Conservation (phyloP, 2,797 vertebrate species). For the Micromesistius poutassou region DNA sequence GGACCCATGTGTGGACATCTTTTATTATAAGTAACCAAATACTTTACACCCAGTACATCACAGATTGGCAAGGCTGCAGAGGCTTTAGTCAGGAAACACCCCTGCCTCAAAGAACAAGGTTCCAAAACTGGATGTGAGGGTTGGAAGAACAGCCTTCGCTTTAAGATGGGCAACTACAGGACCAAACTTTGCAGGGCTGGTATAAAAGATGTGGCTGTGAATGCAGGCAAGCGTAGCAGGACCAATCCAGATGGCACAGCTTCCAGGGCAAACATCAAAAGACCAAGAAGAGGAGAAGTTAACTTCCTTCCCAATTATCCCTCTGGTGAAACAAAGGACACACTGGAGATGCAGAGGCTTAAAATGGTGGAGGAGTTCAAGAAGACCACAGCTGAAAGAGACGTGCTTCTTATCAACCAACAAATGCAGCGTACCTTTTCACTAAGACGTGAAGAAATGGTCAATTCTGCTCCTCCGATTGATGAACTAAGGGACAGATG, state of each 20-base stretch:
- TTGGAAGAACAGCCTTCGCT: no score
- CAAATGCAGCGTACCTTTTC: conserved; percentile 35
- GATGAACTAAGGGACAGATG: conserved; percentile 25
- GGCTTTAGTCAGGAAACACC: no score
- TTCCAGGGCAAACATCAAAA: conserved; percentile 21
- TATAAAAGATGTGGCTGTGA: no score
- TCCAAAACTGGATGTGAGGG: no score
- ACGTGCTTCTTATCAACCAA: conserved; percentile 29
- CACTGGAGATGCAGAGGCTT: conserved; percentile 25
- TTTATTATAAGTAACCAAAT: no score
- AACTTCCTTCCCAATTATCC: conserved; percentile 27
- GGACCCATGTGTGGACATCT: no score
- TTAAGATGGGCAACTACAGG: no score
- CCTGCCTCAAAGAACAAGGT: no score
- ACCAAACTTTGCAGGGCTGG: no score
- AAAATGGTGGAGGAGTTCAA: conserved; percentile 25
- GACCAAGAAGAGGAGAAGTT: conserved; percentile 28
- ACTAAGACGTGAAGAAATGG: conserved; percentile 25
- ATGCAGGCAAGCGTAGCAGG: no score
- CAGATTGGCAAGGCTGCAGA: no score
- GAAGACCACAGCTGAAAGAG: conserved; percentile 22
- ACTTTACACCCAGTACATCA: no score
- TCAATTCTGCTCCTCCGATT: conserved; percentile 17
- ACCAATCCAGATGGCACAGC: conserved; percentile 14
- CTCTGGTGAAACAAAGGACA: conserved; percentile 18